Conservation (phyloP, 2,113 vertebrate species). For the Tylochromis polylepis region DNA sequence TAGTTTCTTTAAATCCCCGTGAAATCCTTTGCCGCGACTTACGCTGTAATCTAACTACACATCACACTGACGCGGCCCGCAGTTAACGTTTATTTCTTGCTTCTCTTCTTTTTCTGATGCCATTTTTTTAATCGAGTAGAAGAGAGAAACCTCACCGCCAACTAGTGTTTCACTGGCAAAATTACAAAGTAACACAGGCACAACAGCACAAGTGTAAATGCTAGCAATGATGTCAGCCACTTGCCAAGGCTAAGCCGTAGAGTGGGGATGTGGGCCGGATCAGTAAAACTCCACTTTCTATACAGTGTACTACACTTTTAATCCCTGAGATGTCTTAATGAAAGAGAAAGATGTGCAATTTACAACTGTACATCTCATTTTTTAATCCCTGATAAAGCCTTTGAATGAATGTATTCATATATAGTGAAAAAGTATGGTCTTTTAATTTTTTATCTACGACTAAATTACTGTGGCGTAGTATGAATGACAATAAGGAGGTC, state of each 20-base stretch:
- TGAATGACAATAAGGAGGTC: not conserved
- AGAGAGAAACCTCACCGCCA: not conserved
- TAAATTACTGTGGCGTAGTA: not conserved
- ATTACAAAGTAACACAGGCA: not conserved
- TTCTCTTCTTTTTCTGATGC: not conserved
- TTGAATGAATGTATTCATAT: not conserved
- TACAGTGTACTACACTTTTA: not conserved
- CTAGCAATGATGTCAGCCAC: not conserved
- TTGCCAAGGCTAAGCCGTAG: not conserved
- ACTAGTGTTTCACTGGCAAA: not conserved
- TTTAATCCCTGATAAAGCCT: not conserved
- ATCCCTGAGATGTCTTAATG: not conserved
- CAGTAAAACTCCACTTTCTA: not conserved
- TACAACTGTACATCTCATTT: not conserved
- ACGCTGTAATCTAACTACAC: not conserved
- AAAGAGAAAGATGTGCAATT: not conserved
- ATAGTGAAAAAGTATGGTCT: not conserved
- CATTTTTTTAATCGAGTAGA: not conserved
- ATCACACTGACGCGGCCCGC: not conserved
- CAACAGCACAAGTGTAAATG: not conserved
- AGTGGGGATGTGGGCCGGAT: not conserved
- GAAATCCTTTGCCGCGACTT: not conserved
- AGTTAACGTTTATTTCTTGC: not conserved
- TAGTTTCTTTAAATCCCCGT: not conserved
- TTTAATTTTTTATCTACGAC: not conserved